These are phyloP conservation scores for Colinus virginianus DNA, from an alignment of 2,113 vertebrate species.

Conservation along the genomic window DNA sequence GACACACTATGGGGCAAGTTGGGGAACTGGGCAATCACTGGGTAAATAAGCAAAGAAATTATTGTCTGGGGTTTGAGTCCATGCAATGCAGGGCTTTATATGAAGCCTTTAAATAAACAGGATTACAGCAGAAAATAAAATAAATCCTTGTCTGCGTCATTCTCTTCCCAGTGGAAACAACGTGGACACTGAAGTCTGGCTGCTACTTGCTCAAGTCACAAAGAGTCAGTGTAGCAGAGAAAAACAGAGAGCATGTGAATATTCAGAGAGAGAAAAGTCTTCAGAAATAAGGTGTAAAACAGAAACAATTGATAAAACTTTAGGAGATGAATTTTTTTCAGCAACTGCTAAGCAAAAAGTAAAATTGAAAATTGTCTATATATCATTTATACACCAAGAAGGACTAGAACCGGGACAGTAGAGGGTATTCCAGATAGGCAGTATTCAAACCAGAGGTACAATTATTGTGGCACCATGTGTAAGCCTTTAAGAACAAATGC, in stretches of 20 bases:
- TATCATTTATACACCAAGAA: neutral
- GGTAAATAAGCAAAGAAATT: neutral
- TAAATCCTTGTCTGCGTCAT: neutral
- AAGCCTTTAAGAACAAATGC: neutral
- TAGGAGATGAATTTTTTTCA: neutral
- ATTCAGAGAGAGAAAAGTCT: constrained; percentile 6
- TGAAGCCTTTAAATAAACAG: neutral
- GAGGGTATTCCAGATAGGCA: neutral
- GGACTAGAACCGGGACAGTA: neutral
- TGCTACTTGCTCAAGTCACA: neutral
- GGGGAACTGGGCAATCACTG: neutral
- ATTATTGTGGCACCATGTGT: neutral
- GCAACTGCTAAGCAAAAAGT: neutral
- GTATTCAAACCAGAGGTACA: neutral
- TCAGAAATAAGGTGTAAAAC: constrained; percentile 27
- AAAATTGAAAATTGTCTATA: neutral
- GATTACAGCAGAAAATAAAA: constrained; percentile 13
- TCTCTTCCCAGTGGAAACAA: constrained; percentile 9
- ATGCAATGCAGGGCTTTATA: neutral
- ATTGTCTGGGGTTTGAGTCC: neutral
- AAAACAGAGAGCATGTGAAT: neutral
- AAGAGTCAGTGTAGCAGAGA: neutral
- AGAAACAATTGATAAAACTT: constrained; percentile 40
- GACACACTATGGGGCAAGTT: fast-evolving
- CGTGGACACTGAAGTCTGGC: neutral